Base-by-base conservation (phyloP, 2,113 vertebrate species). In the Synchiropus splendidus region DNA sequence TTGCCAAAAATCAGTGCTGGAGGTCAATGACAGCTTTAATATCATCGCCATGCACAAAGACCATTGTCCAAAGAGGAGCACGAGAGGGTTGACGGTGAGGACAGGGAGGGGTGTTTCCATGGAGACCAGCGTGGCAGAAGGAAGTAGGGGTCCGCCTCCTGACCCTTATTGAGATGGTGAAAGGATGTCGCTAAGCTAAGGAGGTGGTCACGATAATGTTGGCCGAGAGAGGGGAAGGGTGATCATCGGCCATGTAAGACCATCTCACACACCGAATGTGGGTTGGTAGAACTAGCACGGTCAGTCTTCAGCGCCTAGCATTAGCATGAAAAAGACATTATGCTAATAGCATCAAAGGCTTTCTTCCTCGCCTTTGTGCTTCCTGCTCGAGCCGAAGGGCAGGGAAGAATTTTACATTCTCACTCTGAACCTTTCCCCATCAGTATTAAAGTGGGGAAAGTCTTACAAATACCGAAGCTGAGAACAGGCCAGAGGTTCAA, bases 311-410 rank as follows among this genome's bases (percentile, higher is more conserved):
- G 48, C 63, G 36, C 55, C 72, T 68, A 72, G 58, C 59, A 82
- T 85, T 84, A 79, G 72, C 78, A 81, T 85, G 56, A 79, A 66
- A 82, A 84, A 81, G 73, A 54, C 58, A 72, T 77, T 78, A 80
- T 60, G 66, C 46, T 70, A 79, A 79, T 75, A 61, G 60, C 52
- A 66, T 75, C 67, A 77, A 70, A 79, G 70, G 54, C 52, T 38
- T 64, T 48, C 48, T 16, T 51, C 50, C 43, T 60, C 11, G 36
- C 50, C 44, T 72, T 75, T 72, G 70, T 70, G 55, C 53, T 45
- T 45, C 2, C 30, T 38, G 54, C 51, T 10, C 57, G 57, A 58
- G 64, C 45, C 55, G 54, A 59, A 72, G 71, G 61, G 53, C 49
- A 52, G 5, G 0, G 32, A 46, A 42, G 48, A 51, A 48, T 50